Base-by-base conservation (phyloP, 2,888 invertebrate species). In the Chrysodeixis includens region DNA sequence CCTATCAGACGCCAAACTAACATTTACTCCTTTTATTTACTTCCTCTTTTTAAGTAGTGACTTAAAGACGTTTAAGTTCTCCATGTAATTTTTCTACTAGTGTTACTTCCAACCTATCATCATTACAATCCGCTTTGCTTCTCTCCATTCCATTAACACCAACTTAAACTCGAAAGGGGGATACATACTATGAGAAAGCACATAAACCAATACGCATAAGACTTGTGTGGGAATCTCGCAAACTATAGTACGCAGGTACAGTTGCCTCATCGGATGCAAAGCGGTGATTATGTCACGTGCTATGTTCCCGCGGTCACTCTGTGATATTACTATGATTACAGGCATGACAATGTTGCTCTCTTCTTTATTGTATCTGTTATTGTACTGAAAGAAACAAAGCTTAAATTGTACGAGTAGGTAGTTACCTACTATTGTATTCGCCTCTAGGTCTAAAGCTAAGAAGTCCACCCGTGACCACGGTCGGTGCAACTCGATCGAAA, bases 251-350 rank as follows among this genome's bases (percentile, higher is more conserved):
- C 18, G 9, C n/a, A 14, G 9, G 8, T 18, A 9, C 7, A 16
- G 20, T 49, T 49, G 20, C 46, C 18, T 10, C 46, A 49, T 49
- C 46, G 20, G 46, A 20, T 20, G 46, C 46, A 49, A 46, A 46
- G 46, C 9, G 35, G 35, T 14, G 20, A 49, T 49, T 49, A 49
- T 49, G 46, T 49, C 46, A 49, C 18, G 46, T 18, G 16, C 46
- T 4, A 10, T 49, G 20, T 49, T 49, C 46, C 46, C 46, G 46
- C 46, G 46, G 46, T 49, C 18, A 20, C 10, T 20, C 46, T 9
- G 14, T 49, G 10, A 0, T 7, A 20, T 18, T 49, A 20, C 3
- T 9, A 49, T 16, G 20, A 49, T 20, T 18, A n/a, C 7, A 40
- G n/a, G 40, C n/a, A n/a, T 40, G 40, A 40, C 40, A 40, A 40